Evolutionary conservation across 2,888 invertebrate genomes (phyloP).

Genomic region (Helicoverpa assulta): DNA sequence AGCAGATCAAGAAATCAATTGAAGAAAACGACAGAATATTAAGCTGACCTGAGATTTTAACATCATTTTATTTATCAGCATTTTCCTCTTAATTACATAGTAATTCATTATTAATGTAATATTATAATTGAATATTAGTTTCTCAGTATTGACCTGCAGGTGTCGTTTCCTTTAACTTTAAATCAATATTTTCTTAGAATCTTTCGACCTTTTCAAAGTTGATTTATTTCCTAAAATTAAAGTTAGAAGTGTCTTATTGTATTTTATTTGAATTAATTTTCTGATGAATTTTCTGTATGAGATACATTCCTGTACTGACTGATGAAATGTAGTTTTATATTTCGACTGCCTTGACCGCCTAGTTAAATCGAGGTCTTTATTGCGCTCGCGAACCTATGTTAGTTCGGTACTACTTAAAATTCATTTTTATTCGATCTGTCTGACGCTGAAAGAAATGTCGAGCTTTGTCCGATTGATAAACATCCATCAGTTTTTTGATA

Average conservation of each 20-base stretch:
- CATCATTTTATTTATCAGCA: not conserved
- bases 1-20: too few relatives aligned
- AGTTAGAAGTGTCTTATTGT: not conserved
- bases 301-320: not conserved
- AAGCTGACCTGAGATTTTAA: not conserved
- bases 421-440: not conserved
- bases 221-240: not conserved
- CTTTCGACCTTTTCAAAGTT: not conserved
- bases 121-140: not conserved
- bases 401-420: not conserved
- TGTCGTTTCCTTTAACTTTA: conserved; percentile 10
- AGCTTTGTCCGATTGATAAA: too few relatives aligned
- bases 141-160: conserved; percentile 17
- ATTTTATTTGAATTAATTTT: not conserved
- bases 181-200: conserved; percentile 21
- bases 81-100: too few relatives aligned
- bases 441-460: too few relatives aligned
- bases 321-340: not conserved
- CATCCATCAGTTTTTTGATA: too few relatives aligned
- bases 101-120: too few relatives aligned
- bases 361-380: not conserved
- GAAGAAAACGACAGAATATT: too few relatives aligned
- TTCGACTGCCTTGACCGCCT: not conserved
- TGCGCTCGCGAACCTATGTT: not conserved
- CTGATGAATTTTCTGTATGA: not conserved